phyloP scores from a whole-genome alignment of 1,140 invertebrate species.

The Thrips palmi region DNA sequence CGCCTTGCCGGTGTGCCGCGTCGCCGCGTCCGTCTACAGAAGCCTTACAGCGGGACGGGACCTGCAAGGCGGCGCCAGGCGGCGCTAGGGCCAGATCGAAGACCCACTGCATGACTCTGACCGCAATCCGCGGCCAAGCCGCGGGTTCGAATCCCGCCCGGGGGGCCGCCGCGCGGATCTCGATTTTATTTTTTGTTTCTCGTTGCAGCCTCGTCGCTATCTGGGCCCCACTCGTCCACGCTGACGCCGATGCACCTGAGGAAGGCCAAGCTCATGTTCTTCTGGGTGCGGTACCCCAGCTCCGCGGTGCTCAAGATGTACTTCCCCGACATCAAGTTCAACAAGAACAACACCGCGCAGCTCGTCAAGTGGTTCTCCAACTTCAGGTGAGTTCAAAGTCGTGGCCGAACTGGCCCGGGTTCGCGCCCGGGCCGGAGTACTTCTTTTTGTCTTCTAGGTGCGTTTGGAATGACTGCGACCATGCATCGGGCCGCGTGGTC shows the following conservation, averaged over 20 bases:
- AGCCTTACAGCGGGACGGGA: too few relatives aligned
- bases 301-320: constrained; percentile 98
- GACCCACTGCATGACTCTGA: too few relatives aligned
- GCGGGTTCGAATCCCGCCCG: too few relatives aligned
- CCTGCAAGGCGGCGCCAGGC: too few relatives aligned
- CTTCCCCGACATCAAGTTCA: constrained; percentile 99
- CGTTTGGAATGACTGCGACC: too few relatives aligned
- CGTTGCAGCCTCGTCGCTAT: too few relatives aligned
- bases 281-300: constrained; percentile 98
- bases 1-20: neutral
- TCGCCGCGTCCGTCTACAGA: neutral
- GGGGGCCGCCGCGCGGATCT: too few relatives aligned
- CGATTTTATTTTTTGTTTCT: too few relatives aligned
- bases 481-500: too few relatives aligned
- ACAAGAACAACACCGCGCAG: constrained; percentile 99
- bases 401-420: too few relatives aligned
- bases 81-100: too few relatives aligned
- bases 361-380: constrained; percentile 99
- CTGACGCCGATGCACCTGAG: constrained; percentile 98
- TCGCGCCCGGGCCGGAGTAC: constrained; percentile 1
- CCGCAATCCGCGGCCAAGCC: too few relatives aligned
- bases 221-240: constrained; percentile 68
- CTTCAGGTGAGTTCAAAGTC: constrained; percentile 67
- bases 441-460: neutral
- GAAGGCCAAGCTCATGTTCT: constrained; percentile 99